Base-by-base conservation (phyloP, 2,113 vertebrate species). In the Climacteris rufus region DNA sequence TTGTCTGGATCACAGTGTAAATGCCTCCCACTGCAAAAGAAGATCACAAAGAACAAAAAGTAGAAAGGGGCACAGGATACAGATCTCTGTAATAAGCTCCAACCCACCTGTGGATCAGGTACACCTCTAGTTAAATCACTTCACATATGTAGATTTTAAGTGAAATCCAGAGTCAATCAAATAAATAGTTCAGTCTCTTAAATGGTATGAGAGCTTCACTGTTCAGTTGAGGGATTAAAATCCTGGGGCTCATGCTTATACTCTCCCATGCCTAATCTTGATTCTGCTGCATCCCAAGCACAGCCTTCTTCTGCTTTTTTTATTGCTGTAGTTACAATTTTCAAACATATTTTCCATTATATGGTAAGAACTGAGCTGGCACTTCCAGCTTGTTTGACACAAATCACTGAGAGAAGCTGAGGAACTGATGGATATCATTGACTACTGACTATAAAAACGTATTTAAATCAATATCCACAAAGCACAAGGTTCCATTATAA, bases 1-100 rank as follows among this genome's bases (percentile, higher is more conserved):
- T 99, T n/a, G 99, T 99, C 98, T 99, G 99, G 94, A 99, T 99
- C 92, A 99, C 99, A 1, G 99, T 99, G 96, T 99, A 99, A 97
- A 99, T 99, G 75, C 99, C 99, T 74, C 99, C 99, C 56, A 99
- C 99, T 99, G 98, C 42, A 84, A 80, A 90, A 90, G 92, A 87
- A 94, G 28, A 97, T 8, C 35, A 89, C 39, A 85, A 93, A 95
- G 42, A 37, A 7, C 28, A 65, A 31, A 23, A 19, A 79, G 20
- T 56, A 60, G 39, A 49, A 80, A 83, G 21, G 8, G 16, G 5
- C 10, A 75, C 15, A 45, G 54, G 40, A 20, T 57, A 64, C 52
- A 71, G 8, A 68, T 31, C 44, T 86, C 82, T 70, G 42, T 23
- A 47, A n/a, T 39, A 66, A 72, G 18, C 13, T 60, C 28, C n/a